These are phyloP conservation scores for Habrosyne pyritoides DNA, from an alignment of 2,888 invertebrate species.

Conservation along the genomic window DNA sequence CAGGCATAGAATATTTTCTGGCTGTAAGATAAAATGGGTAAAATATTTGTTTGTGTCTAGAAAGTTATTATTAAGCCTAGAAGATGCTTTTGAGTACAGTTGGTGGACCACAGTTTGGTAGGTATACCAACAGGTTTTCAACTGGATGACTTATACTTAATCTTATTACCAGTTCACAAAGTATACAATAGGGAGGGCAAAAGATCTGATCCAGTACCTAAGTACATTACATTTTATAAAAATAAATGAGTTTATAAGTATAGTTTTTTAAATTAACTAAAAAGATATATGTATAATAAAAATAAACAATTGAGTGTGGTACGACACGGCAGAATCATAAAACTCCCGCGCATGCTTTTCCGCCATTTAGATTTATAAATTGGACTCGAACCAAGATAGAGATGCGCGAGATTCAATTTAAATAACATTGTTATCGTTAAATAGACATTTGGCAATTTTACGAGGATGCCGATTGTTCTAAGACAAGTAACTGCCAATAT, in stretches of 20 bases:
- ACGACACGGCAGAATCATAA: conserved; percentile 55
- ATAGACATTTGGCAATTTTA: not conserved
- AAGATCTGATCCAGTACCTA: too few species aligned
- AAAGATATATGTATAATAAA: conserved; percentile 9
- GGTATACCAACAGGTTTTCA: too few species aligned
- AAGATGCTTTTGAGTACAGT: too few species aligned
- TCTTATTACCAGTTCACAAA: too few species aligned
- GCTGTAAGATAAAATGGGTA: too few species aligned
- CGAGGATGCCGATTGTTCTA: not conserved
- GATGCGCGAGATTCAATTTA: conserved; percentile 28
- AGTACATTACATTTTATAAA: too few species aligned
- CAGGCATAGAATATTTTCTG: conserved; percentile 98
- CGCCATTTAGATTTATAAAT: conserved; percentile 73
- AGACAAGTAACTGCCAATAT: too few species aligned
- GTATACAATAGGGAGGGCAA: too few species aligned
- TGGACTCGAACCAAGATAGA: conserved; percentile 64
- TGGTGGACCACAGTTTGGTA: too few species aligned
- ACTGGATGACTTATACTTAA: too few species aligned
- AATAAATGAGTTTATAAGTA: not conserved
- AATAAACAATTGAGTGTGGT: conserved; percentile 40
- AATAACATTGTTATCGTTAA: conserved; percentile 28
- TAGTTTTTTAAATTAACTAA: not conserved
- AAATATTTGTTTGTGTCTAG: too few species aligned
- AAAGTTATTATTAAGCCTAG: too few species aligned
- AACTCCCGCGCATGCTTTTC: conserved; percentile 65